These are phyloP conservation scores for Andrena minutula DNA, from an alignment of 2,888 invertebrate species.

Conservation along the genomic window DNA sequence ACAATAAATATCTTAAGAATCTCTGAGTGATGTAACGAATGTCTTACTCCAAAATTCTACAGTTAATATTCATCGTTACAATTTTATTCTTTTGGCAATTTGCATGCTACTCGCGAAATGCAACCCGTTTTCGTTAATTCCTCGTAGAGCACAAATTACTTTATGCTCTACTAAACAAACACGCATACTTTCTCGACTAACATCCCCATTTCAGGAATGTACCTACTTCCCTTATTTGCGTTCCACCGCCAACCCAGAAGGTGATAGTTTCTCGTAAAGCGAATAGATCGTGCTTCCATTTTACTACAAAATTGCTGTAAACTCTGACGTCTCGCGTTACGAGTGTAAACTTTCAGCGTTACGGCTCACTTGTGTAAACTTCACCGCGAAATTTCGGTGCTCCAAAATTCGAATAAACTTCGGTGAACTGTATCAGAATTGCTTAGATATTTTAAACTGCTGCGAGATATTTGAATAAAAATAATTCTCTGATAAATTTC, in stretches of 20 bases:
- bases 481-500: neutral
- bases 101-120: neutral
- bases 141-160: conserved; percentile 19
- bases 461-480: neutral
- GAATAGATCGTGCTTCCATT: conserved; percentile 1
- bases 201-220: conserved; percentile 3
- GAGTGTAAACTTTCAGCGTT: conserved; percentile 2
- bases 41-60: too few species aligned
- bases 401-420: too few species aligned
- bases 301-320: conserved; percentile 3
- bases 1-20: too few species aligned
- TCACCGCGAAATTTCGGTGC: neutral
- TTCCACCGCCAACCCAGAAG: conserved; percentile 1
- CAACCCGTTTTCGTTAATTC: neutral
- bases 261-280: neutral
- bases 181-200: conserved; percentile 4
- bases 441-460: too few species aligned
- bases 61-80: too few species aligned
- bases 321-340: conserved; percentile 5
- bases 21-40: too few species aligned
- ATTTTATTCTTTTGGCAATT: neutral
- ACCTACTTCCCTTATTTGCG: conserved; percentile 20
- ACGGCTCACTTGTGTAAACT: neutral
- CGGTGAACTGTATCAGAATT: too few species aligned
- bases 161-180: conserved; percentile 18